Percentiles rank a stretch among this genome's conserved stretches.
phyloP scores from a whole-genome alignment of 2,888 invertebrate species.

The Trichogramma evanescens region DNA sequence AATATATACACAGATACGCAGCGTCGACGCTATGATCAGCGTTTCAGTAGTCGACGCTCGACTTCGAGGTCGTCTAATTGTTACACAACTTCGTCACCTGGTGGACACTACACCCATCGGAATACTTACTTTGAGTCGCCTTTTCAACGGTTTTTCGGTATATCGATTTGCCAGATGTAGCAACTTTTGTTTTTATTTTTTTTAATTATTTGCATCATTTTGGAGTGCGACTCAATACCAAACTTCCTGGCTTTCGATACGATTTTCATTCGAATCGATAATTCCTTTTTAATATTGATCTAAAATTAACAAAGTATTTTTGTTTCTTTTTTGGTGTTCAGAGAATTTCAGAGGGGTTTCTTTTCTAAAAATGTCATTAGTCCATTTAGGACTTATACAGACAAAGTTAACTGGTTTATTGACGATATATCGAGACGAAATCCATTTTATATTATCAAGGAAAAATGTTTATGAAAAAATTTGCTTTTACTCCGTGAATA shows the following conservation, averaged over 20 bases:
- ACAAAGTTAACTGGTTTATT: too few species aligned
- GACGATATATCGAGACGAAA: too few species aligned
- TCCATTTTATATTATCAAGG: too few species aligned
- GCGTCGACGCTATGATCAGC: constrained; percentile 49
- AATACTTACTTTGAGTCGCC: constrained; percentile 76
- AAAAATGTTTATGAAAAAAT: too few species aligned
- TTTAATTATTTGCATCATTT: neutral
- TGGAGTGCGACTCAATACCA: neutral
- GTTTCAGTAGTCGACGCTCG: constrained; percentile 40
- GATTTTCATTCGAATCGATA: neutral
- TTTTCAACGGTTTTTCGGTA: constrained; percentile 85
- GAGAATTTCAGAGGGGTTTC: neutral
- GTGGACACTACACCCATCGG: constrained; percentile 67
- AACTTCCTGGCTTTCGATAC: neutral
- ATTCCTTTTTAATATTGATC: neutral
- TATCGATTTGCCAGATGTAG: constrained; percentile 15
- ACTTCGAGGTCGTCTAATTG: constrained; percentile 30
- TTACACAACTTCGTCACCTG: constrained; percentile 30
- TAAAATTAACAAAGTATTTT: neutral
- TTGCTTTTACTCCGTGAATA: too few species aligned
- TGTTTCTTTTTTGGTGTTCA: neutral
- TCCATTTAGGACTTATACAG: too few species aligned
- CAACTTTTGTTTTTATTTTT: neutral
- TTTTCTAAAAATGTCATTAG: neutral
- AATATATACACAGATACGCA: constrained; percentile 35